Evolutionary conservation across 2,113 vertebrate species (phyloP), one percentile per base, ranked within the genome.

Genomic region (Pogona vitticeps): DNA sequence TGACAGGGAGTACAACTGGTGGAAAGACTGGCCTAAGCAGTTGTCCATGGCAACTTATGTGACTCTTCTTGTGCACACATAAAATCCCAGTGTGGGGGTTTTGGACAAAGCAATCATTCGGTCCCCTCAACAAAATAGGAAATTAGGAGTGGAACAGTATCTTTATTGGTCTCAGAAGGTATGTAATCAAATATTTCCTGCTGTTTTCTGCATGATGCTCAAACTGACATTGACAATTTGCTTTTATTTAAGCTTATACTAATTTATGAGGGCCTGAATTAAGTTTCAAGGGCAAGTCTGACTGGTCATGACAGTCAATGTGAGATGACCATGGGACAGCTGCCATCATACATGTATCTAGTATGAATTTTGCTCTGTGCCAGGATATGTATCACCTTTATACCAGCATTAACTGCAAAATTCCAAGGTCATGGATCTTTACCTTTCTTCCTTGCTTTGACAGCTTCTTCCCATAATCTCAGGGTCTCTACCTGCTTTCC

Each of bases 391-490:
- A n/a, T 59, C 21, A 26, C 28, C 17, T 61, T 31, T 20, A 40
- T 26, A 72, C 59, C 2, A 23, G 23, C 1, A 58, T 36, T 10
- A 4, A 58, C 40, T 18, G 14, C 52, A 72, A 31, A 26, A 33
- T 10, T 31, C 28, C 2, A 79, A 46, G 4, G 9, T 0, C 0
- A 0, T 0, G 81, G 72, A 0, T 76, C 65, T 95, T 97, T 96
- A 97, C 96, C 96, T 97, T 97, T 97, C 94, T 97, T 97, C 88
- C 96, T 95, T 0, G 96, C 96, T 95, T 97, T 97, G 93, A 97
- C 96, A 87, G 96, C 96, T 93, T 97, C 96, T 95, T 97, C 96
- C 96, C 96, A 97, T 81, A 97, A 94, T 87, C 96, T 96, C 95
- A 97, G 88, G 81, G 96, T 97, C 92, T 97, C 96, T 88, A 97